Evolutionary conservation across 2,113 vertebrate genomes (phyloP).

Genomic region (Scortum barcoo): DNA sequence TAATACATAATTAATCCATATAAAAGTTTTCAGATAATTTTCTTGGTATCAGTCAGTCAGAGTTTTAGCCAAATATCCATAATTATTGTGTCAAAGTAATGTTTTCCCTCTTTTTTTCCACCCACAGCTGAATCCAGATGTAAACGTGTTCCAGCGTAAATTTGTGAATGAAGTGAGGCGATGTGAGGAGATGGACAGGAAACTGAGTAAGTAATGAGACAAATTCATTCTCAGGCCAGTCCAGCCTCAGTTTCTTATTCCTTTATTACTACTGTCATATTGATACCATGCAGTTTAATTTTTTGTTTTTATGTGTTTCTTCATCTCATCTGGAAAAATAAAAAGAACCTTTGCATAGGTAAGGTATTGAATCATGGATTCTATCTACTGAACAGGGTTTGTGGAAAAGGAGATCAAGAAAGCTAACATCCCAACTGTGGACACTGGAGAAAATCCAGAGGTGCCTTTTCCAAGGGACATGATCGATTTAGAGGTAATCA

Average conservation of each 20-base stretch:
- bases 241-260: not conserved
- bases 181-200: conserved; percentile 97
- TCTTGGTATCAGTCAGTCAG: too few relatives aligned
- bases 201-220: conserved; percentile 87
- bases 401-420: conserved; percentile 99
- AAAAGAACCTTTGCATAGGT: not conserved
- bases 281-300: not conserved
- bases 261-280: not conserved
- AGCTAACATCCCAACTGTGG: conserved; percentile 92
- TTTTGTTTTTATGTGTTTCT: not conserved
- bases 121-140: conserved; percentile 93
- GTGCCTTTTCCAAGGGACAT: conserved; percentile 99
- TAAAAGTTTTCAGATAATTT: not conserved
- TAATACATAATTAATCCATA: not conserved
- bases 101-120: not conserved
- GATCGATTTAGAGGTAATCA: conserved; percentile 95
- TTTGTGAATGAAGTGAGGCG: conserved; percentile 96
- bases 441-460: conserved; percentile 97
- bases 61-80: not conserved
- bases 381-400: conserved; percentile 87
- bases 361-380: not conserved
- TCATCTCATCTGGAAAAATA: not conserved
- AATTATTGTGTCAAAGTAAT: not conserved
- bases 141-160: conserved; percentile 97
- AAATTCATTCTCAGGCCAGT: not conserved